Evolutionary conservation across 2,888 invertebrate genomes (phyloP), one percentile per base, ranked within the genome.

Genomic region (Lagria hirta): DNA sequence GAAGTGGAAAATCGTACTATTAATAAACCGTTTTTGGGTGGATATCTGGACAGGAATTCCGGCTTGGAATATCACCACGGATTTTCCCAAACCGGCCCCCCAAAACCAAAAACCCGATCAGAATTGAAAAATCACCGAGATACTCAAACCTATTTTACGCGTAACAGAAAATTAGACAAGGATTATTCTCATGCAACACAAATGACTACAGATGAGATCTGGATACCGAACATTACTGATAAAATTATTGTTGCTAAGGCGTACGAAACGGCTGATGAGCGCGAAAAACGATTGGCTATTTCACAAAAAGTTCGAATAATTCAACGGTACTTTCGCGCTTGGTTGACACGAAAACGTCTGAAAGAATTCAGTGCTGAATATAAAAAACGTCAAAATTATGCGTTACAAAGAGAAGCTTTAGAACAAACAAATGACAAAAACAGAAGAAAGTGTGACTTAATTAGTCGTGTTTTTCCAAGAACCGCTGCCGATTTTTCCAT

Each of bases 21-120:
- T 20, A 64, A 75, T 22, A 93, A 92, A 64, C 88, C 89, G 0
- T 88, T 83, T 72, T 70, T 86, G 53, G 90, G 92, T 33, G 94
- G 94, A 17, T 94, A 86, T 70, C 75, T 78, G 45, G 80, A 94
- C 68, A 79, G 78, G 53, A 65, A 76, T 34, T 87, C 84, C 38
- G 83, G 84, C 12, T 69, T 77, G 4, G 79, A 84, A 58, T 94
- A 84, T 65, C 82, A 88, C 57, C 86, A 95, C 71, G 93, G 90
- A 2, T 83, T 79, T 49, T 83, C 88, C 0, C 93, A 94, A 73
- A 93, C 93, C 3, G 82, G 81, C 0, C 83, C 83, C 22, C 75
- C 75, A 33, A 68, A 72, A 2, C 76, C 73, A 48, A 79, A 75
- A 56, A 53, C 79, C 22, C 75, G 75, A 0, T 71, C 75, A 1